A percentile compares a stretch with the other conserved stretches of the same genome.
Evolutionary conservation across 2,113 vertebrate genomes (phyloP).

Genomic region (Syngnathus scovelli): DNA sequence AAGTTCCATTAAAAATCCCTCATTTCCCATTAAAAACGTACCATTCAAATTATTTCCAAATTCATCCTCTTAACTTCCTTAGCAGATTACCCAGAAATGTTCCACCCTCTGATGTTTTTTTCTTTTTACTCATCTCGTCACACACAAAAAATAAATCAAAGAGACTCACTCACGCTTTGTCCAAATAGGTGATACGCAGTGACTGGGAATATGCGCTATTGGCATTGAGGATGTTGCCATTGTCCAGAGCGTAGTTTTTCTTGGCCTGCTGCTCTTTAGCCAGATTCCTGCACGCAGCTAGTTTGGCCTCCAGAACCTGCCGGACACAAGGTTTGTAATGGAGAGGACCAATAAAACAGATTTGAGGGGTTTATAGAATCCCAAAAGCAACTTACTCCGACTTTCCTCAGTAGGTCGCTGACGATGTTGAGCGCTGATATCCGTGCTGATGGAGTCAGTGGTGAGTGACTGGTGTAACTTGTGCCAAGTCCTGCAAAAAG

Average conservation of each 20-base stretch:
- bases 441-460: slow-evolving; percentile 91
- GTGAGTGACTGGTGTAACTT: slow-evolving; percentile 84
- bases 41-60: no score
- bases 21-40: no score
- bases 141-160: not conserved
- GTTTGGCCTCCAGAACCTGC: slow-evolving; percentile 94
- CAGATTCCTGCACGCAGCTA: slow-evolving; percentile 93
- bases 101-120: no score
- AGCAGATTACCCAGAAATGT: no score
- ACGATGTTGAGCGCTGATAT: slow-evolving; percentile 98
- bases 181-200: slow-evolving; percentile 84
- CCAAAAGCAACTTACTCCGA: slow-evolving; percentile 80
- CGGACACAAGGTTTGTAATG: not conserved
- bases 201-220: slow-evolving; percentile 80
- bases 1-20: no score
- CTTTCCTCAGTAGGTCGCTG: slow-evolving; percentile 93
- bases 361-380: not conserved
- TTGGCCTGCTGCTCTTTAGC: slow-evolving; percentile 92
- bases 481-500: slow-evolving; percentile 77
- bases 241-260: slow-evolving; percentile 81
- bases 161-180: slow-evolving; percentile 93
- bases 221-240: slow-evolving; percentile 74
- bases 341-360: not conserved
- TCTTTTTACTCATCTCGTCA: not conserved
- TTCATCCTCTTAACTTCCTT: no score